Percentiles rank a stretch among this genome's conserved stretches.
These are phyloP conservation scores for Zaprionus vittiger DNA, from an alignment of 1,140 invertebrate species.

Conservation along the genomic window DNA sequence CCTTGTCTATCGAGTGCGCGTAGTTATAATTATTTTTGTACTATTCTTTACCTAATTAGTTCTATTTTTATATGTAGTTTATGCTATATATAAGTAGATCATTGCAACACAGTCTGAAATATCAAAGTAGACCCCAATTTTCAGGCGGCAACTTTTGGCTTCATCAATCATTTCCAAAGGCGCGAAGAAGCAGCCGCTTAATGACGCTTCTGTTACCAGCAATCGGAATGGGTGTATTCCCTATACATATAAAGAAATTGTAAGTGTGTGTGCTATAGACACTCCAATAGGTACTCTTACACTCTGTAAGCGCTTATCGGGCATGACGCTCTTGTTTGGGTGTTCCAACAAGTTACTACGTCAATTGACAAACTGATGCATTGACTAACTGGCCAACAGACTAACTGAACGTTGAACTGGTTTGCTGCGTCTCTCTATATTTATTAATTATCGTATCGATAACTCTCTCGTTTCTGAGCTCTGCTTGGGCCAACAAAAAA, in stretches of 20 bases:
- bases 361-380: slow-evolving; percentile 8
- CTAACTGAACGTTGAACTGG: slow-evolving; percentile 50
- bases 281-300: slow-evolving; percentile 28
- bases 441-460: slow-evolving; percentile 81
- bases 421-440: slow-evolving; percentile 62
- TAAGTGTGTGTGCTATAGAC: slow-evolving; percentile 5
- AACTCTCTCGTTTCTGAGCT: slow-evolving; percentile 56
- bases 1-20: not conserved
- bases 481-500: slow-evolving; percentile 35
- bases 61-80: not conserved
- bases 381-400: slow-evolving; percentile 5
- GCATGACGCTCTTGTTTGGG: slow-evolving; percentile 62
- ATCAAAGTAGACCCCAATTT: slow-evolving; percentile 47
- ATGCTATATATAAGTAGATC: not conserved
- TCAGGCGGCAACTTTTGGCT: slow-evolving; percentile 62
- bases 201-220: slow-evolving; percentile 61
- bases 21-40: not conserved
- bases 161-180: slow-evolving; percentile 62
- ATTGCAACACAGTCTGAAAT: slow-evolving; percentile 15
- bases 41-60: not conserved
- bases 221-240: slow-evolving; percentile 8
- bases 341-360: slow-evolving; percentile 63
- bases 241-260: not conserved
- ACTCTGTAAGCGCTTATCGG: slow-evolving; percentile 70
- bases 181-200: slow-evolving; percentile 34